Evolutionary conservation across 2,797 vertebrate genomes (phyloP).

Genomic region (Lerista edwardsae): DNA sequence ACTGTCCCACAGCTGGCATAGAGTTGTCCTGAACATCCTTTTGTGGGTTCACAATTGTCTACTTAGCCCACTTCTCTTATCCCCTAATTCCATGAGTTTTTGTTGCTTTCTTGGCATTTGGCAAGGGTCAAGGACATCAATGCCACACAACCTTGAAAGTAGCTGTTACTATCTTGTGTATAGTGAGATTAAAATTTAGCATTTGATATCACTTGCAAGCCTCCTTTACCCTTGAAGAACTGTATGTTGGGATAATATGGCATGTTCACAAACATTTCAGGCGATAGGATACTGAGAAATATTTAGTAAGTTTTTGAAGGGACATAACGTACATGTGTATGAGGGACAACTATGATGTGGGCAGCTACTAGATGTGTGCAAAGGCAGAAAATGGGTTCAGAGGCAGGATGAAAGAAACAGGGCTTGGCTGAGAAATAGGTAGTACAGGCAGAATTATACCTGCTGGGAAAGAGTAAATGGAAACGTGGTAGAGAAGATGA

Average conservation of each 20-base stretch:
- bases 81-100: not conserved
- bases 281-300: not conserved
- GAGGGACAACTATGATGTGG: not conserved
- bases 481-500: not conserved
- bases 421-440: not conserved
- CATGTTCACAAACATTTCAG: not conserved
- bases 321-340: not conserved
- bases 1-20: not conserved
- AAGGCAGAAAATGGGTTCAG: not conserved
- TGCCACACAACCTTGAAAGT: not conserved
- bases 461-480: not conserved
- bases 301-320: not conserved
- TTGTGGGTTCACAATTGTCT: not conserved
- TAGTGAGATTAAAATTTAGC: not conserved
- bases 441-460: not conserved
- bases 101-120: not conserved
- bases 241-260: not conserved
- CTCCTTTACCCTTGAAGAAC: not conserved
- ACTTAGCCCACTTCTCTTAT: not conserved
- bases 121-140: not conserved
- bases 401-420: not conserved
- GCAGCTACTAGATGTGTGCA: not conserved
- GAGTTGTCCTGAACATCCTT: not conserved
- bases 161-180: not conserved
- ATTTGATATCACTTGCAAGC: not conserved